These are phyloP conservation scores for Pocillopora grandis DNA, from an alignment of 92 coral and sea anemone genomes.

Conservation along the genomic window DNA sequence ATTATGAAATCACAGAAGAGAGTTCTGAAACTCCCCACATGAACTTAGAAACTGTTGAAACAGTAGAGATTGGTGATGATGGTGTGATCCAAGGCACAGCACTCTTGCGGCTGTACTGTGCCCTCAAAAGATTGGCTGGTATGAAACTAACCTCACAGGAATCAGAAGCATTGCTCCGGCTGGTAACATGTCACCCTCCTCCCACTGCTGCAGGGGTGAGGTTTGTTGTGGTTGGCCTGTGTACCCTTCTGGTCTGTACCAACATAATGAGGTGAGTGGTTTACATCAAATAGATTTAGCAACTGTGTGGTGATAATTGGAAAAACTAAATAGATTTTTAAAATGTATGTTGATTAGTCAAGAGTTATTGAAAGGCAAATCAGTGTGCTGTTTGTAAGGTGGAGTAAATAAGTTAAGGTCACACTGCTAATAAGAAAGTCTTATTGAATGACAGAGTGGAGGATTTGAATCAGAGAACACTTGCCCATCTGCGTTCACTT, in stretches of 20 bases:
- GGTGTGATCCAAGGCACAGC: slow-evolving; percentile 86
- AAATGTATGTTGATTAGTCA: too few relatives aligned
- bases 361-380: too few relatives aligned
- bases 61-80: slow-evolving; percentile 78
- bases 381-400: too few relatives aligned
- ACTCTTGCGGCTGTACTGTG: slow-evolving; percentile 85
- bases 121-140: slow-evolving; percentile 88
- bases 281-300: not conserved
- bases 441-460: too few relatives aligned
- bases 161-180: slow-evolving; percentile 76
- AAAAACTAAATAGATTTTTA: too few relatives aligned
- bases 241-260: slow-evolving; percentile 83
- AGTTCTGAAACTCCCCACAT: slow-evolving; percentile 39
- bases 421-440: too few relatives aligned
- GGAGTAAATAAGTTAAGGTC: not conserved
- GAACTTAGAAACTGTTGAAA: slow-evolving; percentile 48
- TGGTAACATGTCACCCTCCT: slow-evolving; percentile 92
- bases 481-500: too few relatives aligned
- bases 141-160: slow-evolving; percentile 91
- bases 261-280: slow-evolving; percentile 73
- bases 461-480: too few relatives aligned
- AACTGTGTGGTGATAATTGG: not conserved
- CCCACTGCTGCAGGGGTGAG: slow-evolving; percentile 93
- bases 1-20: slow-evolving; percentile 85
- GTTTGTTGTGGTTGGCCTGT: slow-evolving; percentile 87